Evolutionary conservation across 2,113 vertebrate genomes (phyloP), one percentile per base, ranked within the genome.

Genomic region (Zeus faber): DNA sequence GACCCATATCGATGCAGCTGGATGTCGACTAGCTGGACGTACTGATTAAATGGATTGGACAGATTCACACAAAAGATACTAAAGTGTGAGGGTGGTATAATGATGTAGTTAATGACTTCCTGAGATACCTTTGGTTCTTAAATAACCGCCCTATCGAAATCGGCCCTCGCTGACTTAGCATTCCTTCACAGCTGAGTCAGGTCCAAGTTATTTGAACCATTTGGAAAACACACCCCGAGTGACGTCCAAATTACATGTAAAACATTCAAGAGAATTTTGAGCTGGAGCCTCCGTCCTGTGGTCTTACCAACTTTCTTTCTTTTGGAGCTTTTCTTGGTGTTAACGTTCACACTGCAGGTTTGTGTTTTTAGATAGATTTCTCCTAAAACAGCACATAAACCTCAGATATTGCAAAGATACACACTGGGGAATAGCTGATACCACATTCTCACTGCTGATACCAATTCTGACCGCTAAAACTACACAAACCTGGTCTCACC

Each of bases 181-280:
- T 77, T 75, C 58, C 35, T 55, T 62, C 50, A 40, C 76, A 76
- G 70, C 72, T 69, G 76, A 72, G 58, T 67, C 74, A 73, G 70
- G 65, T 72, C 27, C 47, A 60, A 71, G 70, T 68, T 74, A 81
- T 82, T 61, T 72, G 52, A 83, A 76, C 54, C 60, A 85, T 85
- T 76, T 56, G 6, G 70, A 74, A 57, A 79, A 83, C 85, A 66
- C 72, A 74, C 59, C 62, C 70, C 72, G 72, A 72, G 65, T 73
- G 74, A 81, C 74, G 69, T 76, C 62, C 3, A 18, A 65, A 76
- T 77, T 55, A 77, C 62, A 58, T 33, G 35, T 45, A 49, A 40
- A 74, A 75, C 67, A 23, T 40, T 54, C 1, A 24, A 48, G 60
- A 76, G 59, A 63, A 75, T 54, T 68, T 57, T 71, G 67, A 77